Conservation (phyloP, 1,140 invertebrate genomes). For the Eulimnadia texana region DNA sequence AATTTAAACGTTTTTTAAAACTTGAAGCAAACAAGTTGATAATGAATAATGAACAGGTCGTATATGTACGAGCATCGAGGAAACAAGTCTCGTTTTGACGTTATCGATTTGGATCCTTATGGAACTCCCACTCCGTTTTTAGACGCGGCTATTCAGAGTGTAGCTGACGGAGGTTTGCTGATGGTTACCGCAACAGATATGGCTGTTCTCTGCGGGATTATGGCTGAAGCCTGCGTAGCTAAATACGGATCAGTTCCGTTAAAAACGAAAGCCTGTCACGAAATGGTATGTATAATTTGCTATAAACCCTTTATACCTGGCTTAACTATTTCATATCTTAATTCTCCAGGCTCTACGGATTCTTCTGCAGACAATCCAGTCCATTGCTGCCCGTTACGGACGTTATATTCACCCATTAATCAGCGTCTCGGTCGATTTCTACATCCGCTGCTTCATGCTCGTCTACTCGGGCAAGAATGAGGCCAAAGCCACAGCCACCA, state of each 20-base stretch:
- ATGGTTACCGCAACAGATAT: conserved; percentile 95
- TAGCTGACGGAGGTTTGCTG: conserved; percentile 64
- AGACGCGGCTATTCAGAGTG: conserved; percentile 69
- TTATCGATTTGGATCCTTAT: conserved; percentile 93
- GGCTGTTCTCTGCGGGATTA: conserved; percentile 91
- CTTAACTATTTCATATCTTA: conserved; percentile 16
- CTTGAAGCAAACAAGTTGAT: conserved; percentile 14
- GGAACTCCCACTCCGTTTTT: conserved; percentile 87
- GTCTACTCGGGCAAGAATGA: conserved; percentile 59
- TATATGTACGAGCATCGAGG: conserved; percentile 65
- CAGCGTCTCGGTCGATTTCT: conserved; percentile 91
- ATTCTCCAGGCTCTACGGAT: conserved; percentile 67
- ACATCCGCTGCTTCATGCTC: conserved; percentile 85
- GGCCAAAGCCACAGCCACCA: conserved; percentile 71
- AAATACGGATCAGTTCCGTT: conserved; percentile 90
- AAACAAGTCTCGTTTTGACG: conserved; percentile 57
- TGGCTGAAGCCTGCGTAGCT: conserved; percentile 78
- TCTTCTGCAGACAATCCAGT: conserved; percentile 74
- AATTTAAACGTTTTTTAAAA: conserved; percentile 26
- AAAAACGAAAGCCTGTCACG: conserved; percentile 79
- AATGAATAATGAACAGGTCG: conserved; percentile 40
- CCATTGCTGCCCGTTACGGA: conserved; percentile 81
- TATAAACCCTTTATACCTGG: too few species aligned
- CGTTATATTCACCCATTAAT: conserved; percentile 82
- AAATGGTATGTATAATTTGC: conserved; percentile 57